Conservation (phyloP, 2,888 invertebrate species). For the Acronicta alni region DNA sequence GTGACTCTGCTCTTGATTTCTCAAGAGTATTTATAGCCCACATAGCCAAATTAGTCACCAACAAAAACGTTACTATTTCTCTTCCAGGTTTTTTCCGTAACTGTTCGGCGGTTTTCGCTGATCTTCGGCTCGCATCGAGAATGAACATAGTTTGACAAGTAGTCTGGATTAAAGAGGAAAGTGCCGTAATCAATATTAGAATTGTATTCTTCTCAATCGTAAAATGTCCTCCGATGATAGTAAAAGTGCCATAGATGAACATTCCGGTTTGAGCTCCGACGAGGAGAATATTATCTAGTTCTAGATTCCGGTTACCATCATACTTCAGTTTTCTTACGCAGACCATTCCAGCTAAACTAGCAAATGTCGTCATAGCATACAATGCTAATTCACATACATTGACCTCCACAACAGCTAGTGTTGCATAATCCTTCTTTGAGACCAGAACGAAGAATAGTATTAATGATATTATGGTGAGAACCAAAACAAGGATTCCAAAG, state of each 20-base stretch:
- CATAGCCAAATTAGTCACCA: constrained; percentile 97
- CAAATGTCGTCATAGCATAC: constrained; percentile 95
- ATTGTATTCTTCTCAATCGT: constrained; percentile 94
- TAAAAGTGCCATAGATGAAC: constrained; percentile 97
- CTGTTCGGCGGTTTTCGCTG: constrained; percentile 94
- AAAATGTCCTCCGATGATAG: constrained; percentile 97
- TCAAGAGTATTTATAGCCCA: constrained; percentile 98
- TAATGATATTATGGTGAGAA: constrained; percentile 96
- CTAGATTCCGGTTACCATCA: constrained; percentile 94
- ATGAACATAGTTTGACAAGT: constrained; percentile 97
- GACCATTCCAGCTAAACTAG: constrained; percentile 96
- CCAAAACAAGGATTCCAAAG: constrained; percentile 95
- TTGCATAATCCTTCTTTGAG: constrained; percentile 93
- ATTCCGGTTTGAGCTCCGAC: constrained; percentile 98
- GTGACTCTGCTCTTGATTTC: constrained; percentile 96
- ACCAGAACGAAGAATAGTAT: constrained; percentile 97
- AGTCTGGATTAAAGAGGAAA: constrained; percentile 96
- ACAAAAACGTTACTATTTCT: constrained; percentile 97
- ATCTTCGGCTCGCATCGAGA: constrained; percentile 95
- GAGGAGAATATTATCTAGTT: constrained; percentile 96
- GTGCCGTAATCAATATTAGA: constrained; percentile 94
- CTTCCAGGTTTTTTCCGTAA: constrained; percentile 96
- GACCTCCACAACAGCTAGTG: constrained; percentile 95
- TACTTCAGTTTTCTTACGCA: constrained; percentile 96
- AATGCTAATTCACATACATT: constrained; percentile 96